Conservation (phyloP, 2,113 vertebrate species). For the Mellivora capensis region DNA sequence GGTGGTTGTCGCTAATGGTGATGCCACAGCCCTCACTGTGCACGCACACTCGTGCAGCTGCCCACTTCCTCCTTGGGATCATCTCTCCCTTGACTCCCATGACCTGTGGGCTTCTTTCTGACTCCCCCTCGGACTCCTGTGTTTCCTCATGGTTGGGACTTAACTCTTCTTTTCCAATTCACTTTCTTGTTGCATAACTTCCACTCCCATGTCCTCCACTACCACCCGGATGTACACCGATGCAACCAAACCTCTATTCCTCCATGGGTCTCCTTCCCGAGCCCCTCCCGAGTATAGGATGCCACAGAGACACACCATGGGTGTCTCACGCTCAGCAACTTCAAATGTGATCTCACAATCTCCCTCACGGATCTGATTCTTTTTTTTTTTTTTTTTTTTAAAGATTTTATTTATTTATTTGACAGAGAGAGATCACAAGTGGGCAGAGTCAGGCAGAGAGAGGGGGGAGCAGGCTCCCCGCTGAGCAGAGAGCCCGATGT, state of each 20-base stretch:
- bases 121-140: neutral
- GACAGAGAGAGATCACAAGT: no score
- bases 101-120: neutral
- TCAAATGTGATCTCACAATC: accelerated
- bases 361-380: neutral
- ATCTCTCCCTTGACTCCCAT: neutral
- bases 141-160: neutral
- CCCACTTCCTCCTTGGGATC: neutral
- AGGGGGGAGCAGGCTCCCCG: no score
- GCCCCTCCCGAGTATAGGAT: accelerated
- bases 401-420: no score
- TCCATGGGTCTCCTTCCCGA: neutral
- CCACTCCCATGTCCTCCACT: neutral
- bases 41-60: accelerated
- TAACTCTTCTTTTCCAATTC: neutral
- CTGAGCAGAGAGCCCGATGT: no score
- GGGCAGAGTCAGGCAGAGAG: no score
- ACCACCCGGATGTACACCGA: accelerated
- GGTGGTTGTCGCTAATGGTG: neutral
- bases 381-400: no score
- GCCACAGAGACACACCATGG: accelerated
- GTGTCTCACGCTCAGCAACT: neutral
- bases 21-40: accelerated
- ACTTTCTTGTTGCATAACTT: neutral
- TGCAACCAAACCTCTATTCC: accelerated